These are phyloP conservation scores for Zaprionus kolodkinae DNA, from an alignment of 1,140 invertebrate genomes.

Conservation along the genomic window DNA sequence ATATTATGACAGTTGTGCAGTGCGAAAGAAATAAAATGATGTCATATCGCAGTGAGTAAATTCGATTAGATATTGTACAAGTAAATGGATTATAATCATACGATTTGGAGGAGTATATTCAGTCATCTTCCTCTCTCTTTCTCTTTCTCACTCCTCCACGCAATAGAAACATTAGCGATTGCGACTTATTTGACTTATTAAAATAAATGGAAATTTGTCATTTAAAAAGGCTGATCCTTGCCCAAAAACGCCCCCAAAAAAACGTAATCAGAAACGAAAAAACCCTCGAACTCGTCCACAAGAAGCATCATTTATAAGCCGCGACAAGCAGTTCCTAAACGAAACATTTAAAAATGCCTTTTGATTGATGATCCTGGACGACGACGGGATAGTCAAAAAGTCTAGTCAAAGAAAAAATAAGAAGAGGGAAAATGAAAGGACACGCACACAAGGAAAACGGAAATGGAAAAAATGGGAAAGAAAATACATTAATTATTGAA, in stretches of 20 bases:
- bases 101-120: not conserved
- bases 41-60: conserved; percentile 43
- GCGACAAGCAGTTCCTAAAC: conserved; percentile 66
- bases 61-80: conserved; percentile 53
- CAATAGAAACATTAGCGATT: conserved; percentile 45
- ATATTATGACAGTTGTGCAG: conserved; percentile 73
- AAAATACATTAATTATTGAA: conserved; percentile 82
- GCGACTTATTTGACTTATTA: conserved; percentile 54
- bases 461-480: conserved; percentile 53
- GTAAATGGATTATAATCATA: conserved; percentile 2
- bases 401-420: conserved; percentile 46
- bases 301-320: conserved; percentile 78
- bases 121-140: too few relatives aligned
- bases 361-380: conserved; percentile 69
- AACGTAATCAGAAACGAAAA: conserved; percentile 69
- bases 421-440: conserved; percentile 41
- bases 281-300: conserved; percentile 16
- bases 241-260: conserved; percentile 37
- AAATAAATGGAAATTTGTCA: conserved; percentile 63
- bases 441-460: conserved; percentile 65
- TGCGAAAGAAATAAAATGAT: conserved; percentile 14
- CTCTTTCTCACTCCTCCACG: not conserved
- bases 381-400: conserved; percentile 66
- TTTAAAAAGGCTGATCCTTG: conserved; percentile 47
- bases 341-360: conserved; percentile 74